Percentiles rank a stretch among this genome's conserved stretches.
Evolutionary conservation across 2,888 invertebrate species (phyloP).

Genomic region (Branchipolynoe longqiensis): DNA sequence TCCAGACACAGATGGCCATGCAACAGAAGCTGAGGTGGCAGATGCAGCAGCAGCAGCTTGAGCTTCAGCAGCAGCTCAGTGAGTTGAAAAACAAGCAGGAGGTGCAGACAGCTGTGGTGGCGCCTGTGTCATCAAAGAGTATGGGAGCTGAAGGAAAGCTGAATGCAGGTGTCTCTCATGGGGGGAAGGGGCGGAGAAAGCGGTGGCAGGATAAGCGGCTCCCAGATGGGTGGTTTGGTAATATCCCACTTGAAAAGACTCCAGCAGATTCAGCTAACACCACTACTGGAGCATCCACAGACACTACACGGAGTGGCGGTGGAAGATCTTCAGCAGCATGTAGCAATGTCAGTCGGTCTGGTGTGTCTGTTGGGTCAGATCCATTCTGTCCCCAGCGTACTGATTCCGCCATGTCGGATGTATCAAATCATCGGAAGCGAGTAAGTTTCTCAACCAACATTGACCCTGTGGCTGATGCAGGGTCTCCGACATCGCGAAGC

Average conservation of each 20-base stretch:
- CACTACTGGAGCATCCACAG: background rate
- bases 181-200: background rate
- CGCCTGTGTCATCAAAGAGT: background rate
- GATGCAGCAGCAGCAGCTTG: conserved; percentile 86
- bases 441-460: conserved; percentile 39
- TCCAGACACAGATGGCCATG: conserved; percentile 65
- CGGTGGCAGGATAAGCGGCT: background rate
- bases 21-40: conserved; percentile 79
- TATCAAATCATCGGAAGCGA: background rate
- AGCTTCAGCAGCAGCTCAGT: conserved; percentile 62
- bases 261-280: background rate
- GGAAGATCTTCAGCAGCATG: too few relatives aligned
- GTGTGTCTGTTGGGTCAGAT: background rate
- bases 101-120: background rate
- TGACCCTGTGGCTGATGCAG: background rate
- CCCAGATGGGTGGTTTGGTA: background rate
- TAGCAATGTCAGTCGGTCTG: background rate
- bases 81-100: conserved; percentile 16
- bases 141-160: too few relatives aligned
- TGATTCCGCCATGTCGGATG: conserved; percentile 43
- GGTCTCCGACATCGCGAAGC: background rate
- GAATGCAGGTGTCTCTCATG: background rate
- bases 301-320: background rate
- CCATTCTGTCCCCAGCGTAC: background rate
- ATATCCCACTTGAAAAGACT: background rate